phyloP scores from a whole-genome alignment of 2,888 invertebrate species.

The Mongoloraphidia duomilia region DNA sequence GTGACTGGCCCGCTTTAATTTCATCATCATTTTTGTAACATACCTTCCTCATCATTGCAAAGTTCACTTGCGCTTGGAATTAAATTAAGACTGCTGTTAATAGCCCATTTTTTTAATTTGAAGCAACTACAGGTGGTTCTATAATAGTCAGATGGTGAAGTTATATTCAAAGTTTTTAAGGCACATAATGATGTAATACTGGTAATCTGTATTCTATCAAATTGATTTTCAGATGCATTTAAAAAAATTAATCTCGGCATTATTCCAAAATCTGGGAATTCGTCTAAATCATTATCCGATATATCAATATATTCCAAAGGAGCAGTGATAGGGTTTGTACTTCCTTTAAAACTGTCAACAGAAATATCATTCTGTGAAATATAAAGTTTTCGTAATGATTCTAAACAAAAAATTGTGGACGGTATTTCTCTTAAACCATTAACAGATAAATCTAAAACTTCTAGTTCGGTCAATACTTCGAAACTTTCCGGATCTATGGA shows the following conservation, averaged over 20 bases:
- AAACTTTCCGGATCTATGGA: constrained; percentile 39
- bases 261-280: constrained; percentile 44
- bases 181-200: constrained; percentile 48
- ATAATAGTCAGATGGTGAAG: constrained; percentile 6
- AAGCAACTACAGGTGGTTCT: too few species aligned
- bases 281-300: constrained; percentile 40
- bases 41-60: constrained; percentile 2
- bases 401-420: constrained; percentile 34
- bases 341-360: constrained; percentile 19
- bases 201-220: constrained; percentile 31
- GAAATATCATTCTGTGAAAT: constrained; percentile 36
- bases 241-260: constrained; percentile 41
- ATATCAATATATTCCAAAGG: constrained; percentile 43
- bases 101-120: too few species aligned
- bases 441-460: constrained; percentile 39
- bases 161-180: constrained; percentile 40
- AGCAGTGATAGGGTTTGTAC: constrained; percentile 39
- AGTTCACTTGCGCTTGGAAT: constrained; percentile 20
- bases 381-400: constrained; percentile 45
- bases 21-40: neutral
- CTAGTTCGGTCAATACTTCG: constrained; percentile 31
- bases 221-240: constrained; percentile 46
- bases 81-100: too few species aligned
- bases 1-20: too few species aligned
- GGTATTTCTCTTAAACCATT: constrained; percentile 39